Conservation (phyloP, 1,140 invertebrate genomes). For the Lucilia cuprina region DNA sequence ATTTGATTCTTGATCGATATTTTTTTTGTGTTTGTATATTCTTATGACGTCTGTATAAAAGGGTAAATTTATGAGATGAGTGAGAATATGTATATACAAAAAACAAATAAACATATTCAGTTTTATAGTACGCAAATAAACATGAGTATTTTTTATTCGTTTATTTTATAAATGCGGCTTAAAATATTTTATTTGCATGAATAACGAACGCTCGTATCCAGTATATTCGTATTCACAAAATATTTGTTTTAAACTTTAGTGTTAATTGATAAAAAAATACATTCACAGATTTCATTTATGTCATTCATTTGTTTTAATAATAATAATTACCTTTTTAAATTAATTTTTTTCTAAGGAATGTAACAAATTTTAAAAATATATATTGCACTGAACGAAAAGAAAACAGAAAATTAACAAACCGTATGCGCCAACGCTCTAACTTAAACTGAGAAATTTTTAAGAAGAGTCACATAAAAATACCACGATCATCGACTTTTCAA, state of each 20-base stretch:
- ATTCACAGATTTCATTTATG: not conserved
- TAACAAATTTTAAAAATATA: not conserved
- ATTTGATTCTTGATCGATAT: not conserved
- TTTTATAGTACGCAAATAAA: no score
- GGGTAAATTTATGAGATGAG: not conserved
- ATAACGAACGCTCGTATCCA: no score
- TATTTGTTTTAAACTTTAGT: no score
- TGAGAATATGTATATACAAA: no score
- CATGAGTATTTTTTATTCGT: no score
- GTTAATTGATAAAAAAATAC: no score
- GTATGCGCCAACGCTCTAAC: slow-evolving; percentile 4
- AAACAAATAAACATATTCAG: no score
- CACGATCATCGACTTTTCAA: not conserved
- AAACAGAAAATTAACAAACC: not conserved
- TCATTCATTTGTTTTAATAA: not conserved
- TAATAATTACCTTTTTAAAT: slow-evolving; percentile 17
- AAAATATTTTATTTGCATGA: no score
- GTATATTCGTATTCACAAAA: no score
- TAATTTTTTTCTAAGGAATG: slow-evolving; percentile 22
- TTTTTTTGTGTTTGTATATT: not conserved
- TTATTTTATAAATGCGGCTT: not conserved
- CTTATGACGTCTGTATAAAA: not conserved
- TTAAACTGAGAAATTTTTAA: slow-evolving; percentile 12
- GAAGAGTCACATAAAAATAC: slow-evolving; percentile 16
- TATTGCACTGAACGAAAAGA: not conserved